A percentile compares a stretch with the other conserved stretches of the same genome.
phyloP scores from a whole-genome alignment of 2,113 vertebrate species.

The Glareola pratincola region DNA sequence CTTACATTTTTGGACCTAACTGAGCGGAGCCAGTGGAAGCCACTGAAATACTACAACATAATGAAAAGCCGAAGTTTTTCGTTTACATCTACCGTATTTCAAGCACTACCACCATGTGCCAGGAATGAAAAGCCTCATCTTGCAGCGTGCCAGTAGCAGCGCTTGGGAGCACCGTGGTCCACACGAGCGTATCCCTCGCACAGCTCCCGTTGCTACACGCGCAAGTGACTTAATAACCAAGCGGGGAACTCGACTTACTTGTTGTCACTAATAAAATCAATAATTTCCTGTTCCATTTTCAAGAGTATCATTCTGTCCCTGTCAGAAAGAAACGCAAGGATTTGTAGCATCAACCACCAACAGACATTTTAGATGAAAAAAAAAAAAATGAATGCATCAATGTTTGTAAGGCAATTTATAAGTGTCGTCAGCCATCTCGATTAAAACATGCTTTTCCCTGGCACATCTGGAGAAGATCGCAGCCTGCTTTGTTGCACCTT shows the following conservation, averaged over 20 bases:
- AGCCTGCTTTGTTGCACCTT: neutral
- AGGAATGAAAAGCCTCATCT: slow-evolving; percentile 4
- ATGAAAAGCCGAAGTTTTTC: slow-evolving; percentile 22
- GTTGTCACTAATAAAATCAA: slow-evolving; percentile 91
- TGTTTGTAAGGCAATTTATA: neutral
- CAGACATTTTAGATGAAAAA: neutral
- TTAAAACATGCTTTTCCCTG: neutral
- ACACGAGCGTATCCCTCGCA: fast-evolving
- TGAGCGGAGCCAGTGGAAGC: slow-evolving; percentile 1
- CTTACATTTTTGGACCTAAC: slow-evolving; percentile 21
- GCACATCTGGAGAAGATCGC: neutral
- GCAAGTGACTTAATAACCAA: neutral
- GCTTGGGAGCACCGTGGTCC: neutral
- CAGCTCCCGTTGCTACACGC: fast-evolving
- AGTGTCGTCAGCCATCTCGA: fast-evolving
- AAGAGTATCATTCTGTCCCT: slow-evolving; percentile 95
- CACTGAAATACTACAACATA: slow-evolving; percentile 33
- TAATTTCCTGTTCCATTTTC: slow-evolving; percentile 97
- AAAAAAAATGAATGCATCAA: neutral
- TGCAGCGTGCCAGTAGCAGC: neutral
- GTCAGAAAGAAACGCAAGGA: slow-evolving; percentile 51
- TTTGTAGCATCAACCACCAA: neutral
- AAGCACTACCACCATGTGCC: neutral
- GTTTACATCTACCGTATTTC: neutral
- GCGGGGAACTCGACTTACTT: slow-evolving; percentile 73